These are phyloP conservation scores for Agrochola macilenta DNA, from an alignment of 2,888 invertebrate species.

Conservation along the genomic window DNA sequence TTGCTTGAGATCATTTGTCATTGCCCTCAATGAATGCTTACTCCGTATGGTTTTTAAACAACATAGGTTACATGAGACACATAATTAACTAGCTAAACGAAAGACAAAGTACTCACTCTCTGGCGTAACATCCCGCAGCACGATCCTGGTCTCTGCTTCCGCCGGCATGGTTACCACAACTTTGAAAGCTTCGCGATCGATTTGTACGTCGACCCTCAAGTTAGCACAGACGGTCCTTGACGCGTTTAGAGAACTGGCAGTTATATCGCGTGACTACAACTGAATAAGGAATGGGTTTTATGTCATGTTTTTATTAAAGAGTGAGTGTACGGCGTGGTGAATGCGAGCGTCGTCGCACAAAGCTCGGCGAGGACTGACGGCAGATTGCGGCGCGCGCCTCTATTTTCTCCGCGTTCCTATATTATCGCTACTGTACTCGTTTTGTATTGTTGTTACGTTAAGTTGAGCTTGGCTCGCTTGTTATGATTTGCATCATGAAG, in stretches of 20 bases:
- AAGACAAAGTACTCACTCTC: constrained; percentile 80
- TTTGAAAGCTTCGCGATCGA: constrained; percentile 58
- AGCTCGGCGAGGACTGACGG: constrained; percentile 58
- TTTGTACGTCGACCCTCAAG: constrained; percentile 37
- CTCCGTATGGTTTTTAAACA: constrained; percentile 15
- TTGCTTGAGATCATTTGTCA: constrained; percentile 46
- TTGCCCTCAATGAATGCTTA: constrained; percentile 27
- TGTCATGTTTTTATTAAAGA: constrained; percentile 68
- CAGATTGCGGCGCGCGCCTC: constrained; percentile 48
- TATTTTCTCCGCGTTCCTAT: constrained; percentile 52
- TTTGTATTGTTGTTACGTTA: constrained; percentile 40
- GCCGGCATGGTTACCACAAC: constrained; percentile 82
- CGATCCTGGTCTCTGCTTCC: constrained; percentile 80
- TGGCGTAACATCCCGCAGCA: constrained; percentile 84
- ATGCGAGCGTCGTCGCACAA: constrained; percentile 63
- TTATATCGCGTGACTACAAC: constrained; percentile 51
- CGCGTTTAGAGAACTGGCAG: constrained; percentile 34
- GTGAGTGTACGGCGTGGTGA: constrained; percentile 32
- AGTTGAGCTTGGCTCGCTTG: constrained; percentile 50
- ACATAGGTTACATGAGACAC: neutral
- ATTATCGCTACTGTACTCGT: constrained; percentile 23
- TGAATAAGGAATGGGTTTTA: constrained; percentile 58
- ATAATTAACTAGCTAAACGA: constrained; percentile 20
- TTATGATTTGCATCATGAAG: constrained; percentile 56
- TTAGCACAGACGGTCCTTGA: constrained; percentile 43